A percentile compares a stretch with the other conserved stretches of the same genome.
phyloP scores from a whole-genome alignment of 2,113 vertebrate genomes.

The Thunnus thynnus region DNA sequence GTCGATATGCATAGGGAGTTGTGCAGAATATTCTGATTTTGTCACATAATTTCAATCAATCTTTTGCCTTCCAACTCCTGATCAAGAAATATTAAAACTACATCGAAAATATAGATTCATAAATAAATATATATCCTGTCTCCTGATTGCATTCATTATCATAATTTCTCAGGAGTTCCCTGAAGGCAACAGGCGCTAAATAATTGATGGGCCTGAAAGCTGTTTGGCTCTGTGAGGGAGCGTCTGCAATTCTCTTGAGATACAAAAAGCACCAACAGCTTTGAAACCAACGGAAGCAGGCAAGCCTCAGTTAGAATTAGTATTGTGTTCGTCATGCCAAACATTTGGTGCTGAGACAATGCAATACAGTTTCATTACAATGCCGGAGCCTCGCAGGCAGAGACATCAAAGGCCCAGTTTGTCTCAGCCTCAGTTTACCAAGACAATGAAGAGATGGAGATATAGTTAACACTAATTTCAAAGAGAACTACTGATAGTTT shows the following conservation, averaged over 20 bases:
- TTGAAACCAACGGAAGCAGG: constrained; percentile 52
- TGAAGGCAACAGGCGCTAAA: constrained; percentile 63
- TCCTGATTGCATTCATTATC: constrained; percentile 63
- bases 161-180: constrained; percentile 66
- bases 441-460: constrained; percentile 47
- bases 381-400: constrained; percentile 64
- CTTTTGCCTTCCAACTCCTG: constrained; percentile 16
- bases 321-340: constrained; percentile 54
- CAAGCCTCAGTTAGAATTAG: constrained; percentile 54
- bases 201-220: constrained; percentile 79
- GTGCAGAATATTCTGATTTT: constrained; percentile 26
- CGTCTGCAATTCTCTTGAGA: constrained; percentile 38
- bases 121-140: constrained; percentile 33
- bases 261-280: constrained; percentile 52
- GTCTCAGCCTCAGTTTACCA: constrained; percentile 36
- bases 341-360: constrained; percentile 69
- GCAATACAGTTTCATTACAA: constrained; percentile 64
- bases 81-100: constrained; percentile 13
- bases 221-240: constrained; percentile 59
- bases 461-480: constrained; percentile 55
- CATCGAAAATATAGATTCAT: constrained; percentile 3
- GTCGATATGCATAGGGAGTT: not conserved
- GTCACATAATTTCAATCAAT: constrained; percentile 22
- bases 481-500: constrained; percentile 41
- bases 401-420: constrained; percentile 75